Evolutionary conservation across 2,797 vertebrate genomes (phyloP), one percentile per base, ranked within the genome.

Genomic region (Garrulus glandarius): DNA sequence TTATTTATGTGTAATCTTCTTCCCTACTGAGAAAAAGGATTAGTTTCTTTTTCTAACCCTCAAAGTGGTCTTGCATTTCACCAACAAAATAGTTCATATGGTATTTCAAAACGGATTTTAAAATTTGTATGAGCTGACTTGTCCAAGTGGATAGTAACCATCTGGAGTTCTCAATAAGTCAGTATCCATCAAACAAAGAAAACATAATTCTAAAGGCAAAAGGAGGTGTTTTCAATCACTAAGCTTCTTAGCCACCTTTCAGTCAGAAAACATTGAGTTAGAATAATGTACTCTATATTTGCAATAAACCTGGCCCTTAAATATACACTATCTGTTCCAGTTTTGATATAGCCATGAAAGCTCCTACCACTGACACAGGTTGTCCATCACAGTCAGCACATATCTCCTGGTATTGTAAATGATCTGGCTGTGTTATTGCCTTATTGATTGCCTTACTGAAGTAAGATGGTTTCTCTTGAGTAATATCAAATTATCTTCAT

Each of bases 131-230:
- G 39, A 93, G 70, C 55, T 78, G 65, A 84, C 26, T 92, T 96
- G 92, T 81, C 67, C 84, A 89, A 91, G 71, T 84, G 78, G 29
- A 93, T 91, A 67, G 46, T 55, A 72, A 67, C 86, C 77, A 91
- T 96, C 89, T 96, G 80, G 69, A 65, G 72, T 85, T 95, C 69
- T 7, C 71, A 91, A 86, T 71, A 92, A 90, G 96, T 97, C 89
- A 96, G 70, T 72, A 70, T 79, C 15, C 49, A 76, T 77, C 43
- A 59, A 85, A 27, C 19, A 77, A 86, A 6, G 57, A 81, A 96
- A 80, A 65, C 44, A 76, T 53, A 67, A 63, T 71, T 94, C 60
- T 65, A 32, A 79, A 91, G 78, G 29, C 13, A 82, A 80, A 84
- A 87, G 32, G 44, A 29, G 2, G 2, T 50, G 17, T 21, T 56